Evolutionary conservation across 2,113 vertebrate species (phyloP).

Genomic region (Nothocercus nigrocapillus): DNA sequence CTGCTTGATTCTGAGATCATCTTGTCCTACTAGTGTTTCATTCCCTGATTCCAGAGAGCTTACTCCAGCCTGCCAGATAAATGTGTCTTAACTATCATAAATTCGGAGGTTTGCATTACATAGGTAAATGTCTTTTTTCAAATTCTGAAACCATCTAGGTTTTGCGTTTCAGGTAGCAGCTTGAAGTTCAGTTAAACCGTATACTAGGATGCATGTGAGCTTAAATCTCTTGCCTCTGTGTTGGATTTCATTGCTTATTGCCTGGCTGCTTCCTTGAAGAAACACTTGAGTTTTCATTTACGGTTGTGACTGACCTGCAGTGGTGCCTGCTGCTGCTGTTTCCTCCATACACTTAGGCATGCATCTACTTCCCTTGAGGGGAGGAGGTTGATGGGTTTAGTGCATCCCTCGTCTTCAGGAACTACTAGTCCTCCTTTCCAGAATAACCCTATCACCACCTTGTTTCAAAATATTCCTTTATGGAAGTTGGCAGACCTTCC

Average conservation of each 20-base stretch:
- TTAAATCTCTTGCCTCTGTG: too few relatives aligned
- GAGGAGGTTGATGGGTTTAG: background rate
- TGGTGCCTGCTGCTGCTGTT: too few relatives aligned
- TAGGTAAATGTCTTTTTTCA: background rate
- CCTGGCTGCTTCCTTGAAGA: background rate
- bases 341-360: background rate
- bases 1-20: background rate
- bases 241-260: background rate
- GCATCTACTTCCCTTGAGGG: background rate
- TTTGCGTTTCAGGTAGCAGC: background rate
- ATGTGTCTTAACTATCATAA: background rate
- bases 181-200: background rate
- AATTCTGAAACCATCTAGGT: background rate
- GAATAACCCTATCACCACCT: background rate
- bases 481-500: too few relatives aligned
- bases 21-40: background rate
- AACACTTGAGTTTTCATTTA: background rate
- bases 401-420: background rate
- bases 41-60: background rate
- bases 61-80: background rate
- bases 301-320: background rate
- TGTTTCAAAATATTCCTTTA: background rate
- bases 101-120: background rate
- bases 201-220: background rate
- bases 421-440: background rate